phyloP scores from a whole-genome alignment of 2,113 vertebrate species.

The Psettodes erumei region DNA sequence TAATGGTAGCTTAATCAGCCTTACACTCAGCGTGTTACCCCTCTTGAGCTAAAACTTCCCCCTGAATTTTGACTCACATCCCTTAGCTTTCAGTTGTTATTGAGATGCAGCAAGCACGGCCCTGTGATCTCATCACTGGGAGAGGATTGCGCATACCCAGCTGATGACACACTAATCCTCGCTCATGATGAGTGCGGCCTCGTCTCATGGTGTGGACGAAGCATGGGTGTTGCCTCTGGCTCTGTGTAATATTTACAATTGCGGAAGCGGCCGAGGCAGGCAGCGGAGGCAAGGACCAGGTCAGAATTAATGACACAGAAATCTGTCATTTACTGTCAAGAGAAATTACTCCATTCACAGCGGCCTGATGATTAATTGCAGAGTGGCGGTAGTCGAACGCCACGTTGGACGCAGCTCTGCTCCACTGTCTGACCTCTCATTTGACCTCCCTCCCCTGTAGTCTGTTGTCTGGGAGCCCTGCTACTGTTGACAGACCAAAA shows the following conservation, averaged over 20 bases:
- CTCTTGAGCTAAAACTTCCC: conserved; percentile 49
- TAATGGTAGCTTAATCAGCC: conserved; percentile 51
- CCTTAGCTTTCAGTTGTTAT: conserved; percentile 67
- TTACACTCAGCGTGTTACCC: conserved; percentile 31
- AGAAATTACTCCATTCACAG: conserved; percentile 30
- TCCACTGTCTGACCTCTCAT: conserved; percentile 35
- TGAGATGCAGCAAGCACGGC: conserved; percentile 67
- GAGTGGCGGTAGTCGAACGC: conserved; percentile 23
- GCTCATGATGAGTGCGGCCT: conserved; percentile 57
- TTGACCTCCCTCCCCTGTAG: conserved; percentile 51
- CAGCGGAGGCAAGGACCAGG: conserved; percentile 21
- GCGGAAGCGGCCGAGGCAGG: conserved; percentile 32
- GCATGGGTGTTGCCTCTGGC: conserved; percentile 72
- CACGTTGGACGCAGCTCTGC: conserved; percentile 6
- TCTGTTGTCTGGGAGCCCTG: conserved; percentile 43
- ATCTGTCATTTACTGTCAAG: conserved; percentile 57
- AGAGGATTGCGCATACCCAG: conserved; percentile 75
- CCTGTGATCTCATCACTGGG: conserved; percentile 80
- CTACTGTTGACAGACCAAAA: conserved; percentile 67
- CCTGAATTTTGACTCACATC: conserved; percentile 44
- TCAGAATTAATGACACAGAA: conserved; percentile 32
- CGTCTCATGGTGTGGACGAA: conserved; percentile 63
- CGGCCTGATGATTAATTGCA: conserved; percentile 43
- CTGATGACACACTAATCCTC: conserved; percentile 77
- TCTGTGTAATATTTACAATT: conserved; percentile 70